phyloP scores from a whole-genome alignment of 2,888 invertebrate genomes.

The Sinhomidia bicolor region DNA sequence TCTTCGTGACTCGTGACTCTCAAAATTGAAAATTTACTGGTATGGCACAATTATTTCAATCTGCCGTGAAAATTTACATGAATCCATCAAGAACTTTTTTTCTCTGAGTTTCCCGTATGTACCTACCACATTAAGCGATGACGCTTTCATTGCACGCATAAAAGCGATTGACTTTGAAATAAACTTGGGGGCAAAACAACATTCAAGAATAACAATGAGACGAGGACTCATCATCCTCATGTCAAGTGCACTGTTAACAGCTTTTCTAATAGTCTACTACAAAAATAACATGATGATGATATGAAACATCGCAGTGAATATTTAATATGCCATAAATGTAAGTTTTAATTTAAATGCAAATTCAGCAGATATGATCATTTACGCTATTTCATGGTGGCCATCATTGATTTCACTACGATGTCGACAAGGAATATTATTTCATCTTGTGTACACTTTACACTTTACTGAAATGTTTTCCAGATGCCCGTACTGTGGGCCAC shows the following conservation, averaged over 20 bases:
- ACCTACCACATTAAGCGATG: background rate
- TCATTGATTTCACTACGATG: background rate
- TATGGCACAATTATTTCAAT: conserved; percentile 65
- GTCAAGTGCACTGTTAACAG: background rate
- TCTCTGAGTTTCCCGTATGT: background rate
- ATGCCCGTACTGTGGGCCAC: background rate
- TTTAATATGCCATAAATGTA: conserved; percentile 41
- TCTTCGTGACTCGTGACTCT: conserved; percentile 65
- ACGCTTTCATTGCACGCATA: background rate
- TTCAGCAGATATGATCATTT: conserved; percentile 25
- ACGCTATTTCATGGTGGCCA: conserved; percentile 33
- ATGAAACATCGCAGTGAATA: background rate
- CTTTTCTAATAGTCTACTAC: background rate
- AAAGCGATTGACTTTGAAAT: background rate
- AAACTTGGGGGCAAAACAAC: background rate
- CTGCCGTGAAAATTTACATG: conserved; percentile 28
- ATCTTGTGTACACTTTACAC: background rate
- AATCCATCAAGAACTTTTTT: background rate
- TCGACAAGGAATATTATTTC: background rate
- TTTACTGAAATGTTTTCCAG: background rate
- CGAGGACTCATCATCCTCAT: background rate
- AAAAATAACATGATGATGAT: background rate
- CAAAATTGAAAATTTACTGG: conserved; percentile 63
- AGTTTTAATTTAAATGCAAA: conserved; percentile 67
- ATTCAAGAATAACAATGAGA: background rate